Evolutionary conservation across 2,888 invertebrate genomes (phyloP).

Genomic region (Smittia aterrima): DNA sequence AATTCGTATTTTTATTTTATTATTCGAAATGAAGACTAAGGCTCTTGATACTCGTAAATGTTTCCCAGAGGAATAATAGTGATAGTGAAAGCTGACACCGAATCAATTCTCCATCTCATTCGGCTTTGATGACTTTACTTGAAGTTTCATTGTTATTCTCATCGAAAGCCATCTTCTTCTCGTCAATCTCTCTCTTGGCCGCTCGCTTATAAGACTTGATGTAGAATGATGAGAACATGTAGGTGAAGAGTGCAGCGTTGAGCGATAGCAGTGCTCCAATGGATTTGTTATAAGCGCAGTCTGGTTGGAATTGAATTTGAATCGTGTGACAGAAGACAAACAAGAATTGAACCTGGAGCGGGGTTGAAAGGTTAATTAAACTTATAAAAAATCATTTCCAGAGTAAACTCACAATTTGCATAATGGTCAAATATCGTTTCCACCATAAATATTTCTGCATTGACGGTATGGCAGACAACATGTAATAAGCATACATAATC

Average conservation of each 20-base stretch:
- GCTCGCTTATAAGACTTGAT: slow-evolving; percentile 62
- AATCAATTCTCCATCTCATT: neutral
- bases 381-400: neutral
- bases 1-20: neutral
- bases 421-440: slow-evolving; percentile 85
- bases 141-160: slow-evolving; percentile 3
- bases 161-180: slow-evolving; percentile 19
- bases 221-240: slow-evolving; percentile 77
- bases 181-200: slow-evolving; percentile 21
- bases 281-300: slow-evolving; percentile 69
- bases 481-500: slow-evolving; percentile 89
- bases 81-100: neutral
- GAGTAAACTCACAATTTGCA: slow-evolving; percentile 70
- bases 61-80: neutral
- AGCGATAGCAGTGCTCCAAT: slow-evolving; percentile 65
- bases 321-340: slow-evolving; percentile 72
- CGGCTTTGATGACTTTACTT: neutral
- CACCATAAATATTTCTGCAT: slow-evolving; percentile 92
- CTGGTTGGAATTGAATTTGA: slow-evolving; percentile 63
- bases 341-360: slow-evolving; percentile 67
- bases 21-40: neutral
- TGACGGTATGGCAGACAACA: slow-evolving; percentile 84
- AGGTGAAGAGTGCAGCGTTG: slow-evolving; percentile 70
- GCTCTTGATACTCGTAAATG: neutral
- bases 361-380: neutral